Base-by-base conservation (phyloP, 2,888 invertebrate species). In the Zygaena filipendulae region DNA sequence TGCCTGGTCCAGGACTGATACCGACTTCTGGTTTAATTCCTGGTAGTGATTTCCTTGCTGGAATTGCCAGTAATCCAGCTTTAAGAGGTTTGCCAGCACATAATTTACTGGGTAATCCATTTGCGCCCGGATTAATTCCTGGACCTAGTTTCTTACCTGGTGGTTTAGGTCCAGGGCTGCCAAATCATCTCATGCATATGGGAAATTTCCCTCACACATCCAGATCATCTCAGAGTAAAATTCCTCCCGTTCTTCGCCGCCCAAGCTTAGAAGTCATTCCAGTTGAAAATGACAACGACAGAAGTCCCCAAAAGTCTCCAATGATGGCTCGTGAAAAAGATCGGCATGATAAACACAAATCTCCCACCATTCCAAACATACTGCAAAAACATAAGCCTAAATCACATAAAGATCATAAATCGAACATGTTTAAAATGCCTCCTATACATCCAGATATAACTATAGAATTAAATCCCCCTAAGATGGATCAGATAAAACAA, bases 51-150 rank as follows among this genome's bases (percentile, higher is more conserved):
- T 68, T 80, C 30, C 54, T 77, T 29, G 61, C 74, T 28, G 64
- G 68, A 13, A 40, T 80, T 23, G 61, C 74, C 4, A 77, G 75
- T 43, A 79, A 75, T 50, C 80, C 77, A 20, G 77, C 75, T 11
- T 45, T 81, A 20, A 55, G 79, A 52, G 79, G 77, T 20, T 39
- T 80, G 14, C 56, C 59, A 21, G 43, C 62, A 9, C 59, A 75
- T 20, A 74, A 67, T 49, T 54, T 80, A 40, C 50, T 82, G 27
- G 69, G 71, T 3, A 83, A 83, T 53, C 71, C 83, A 20, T 81
- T 81, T 68, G 69, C 83, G 43, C 45, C 81, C 52, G 59, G 70
- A 45, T 66, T 87, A 23, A 87, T 87, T 49, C 86, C 86, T 3
- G 72, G 81, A 5, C 77, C 82, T 19, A 64, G 67, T 43, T 75